Base-by-base conservation (phyloP, 1,140 invertebrate genomes). In the Zaprionus ornatus region DNA sequence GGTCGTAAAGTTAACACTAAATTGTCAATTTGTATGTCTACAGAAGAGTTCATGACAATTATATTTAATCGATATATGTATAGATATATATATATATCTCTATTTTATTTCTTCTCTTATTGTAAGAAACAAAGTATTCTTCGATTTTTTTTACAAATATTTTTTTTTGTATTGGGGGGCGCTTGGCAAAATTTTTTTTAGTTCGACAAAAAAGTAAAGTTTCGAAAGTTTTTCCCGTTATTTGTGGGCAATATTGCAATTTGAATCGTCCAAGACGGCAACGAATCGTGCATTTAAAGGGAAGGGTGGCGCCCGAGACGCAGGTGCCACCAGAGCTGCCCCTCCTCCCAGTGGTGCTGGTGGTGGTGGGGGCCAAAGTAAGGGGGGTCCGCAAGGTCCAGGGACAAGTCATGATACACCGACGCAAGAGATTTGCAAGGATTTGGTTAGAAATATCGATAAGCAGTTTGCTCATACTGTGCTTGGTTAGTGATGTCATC, bases 401-500 rank as follows among this genome's bases (percentile, higher is more conserved):
- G n/a, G 2, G 6, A 17, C n/a, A 45, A 9, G 3, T 45, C 40
- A 9, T 7, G n/a, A 17, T 45, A 9, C 45, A 23, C 19, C 45
- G 9, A 19, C 19, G 19, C 45, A 50, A 2, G 45, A 10, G 15
- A 7, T n/a, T 7, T 15, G 40, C 6, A 12, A 21, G 45, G 19
- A n/a, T 13, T 40, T 64, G 13, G 13, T 19, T 17, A 54, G 35
- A 27, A 65, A 45, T 35, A 12, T 71, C 19, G 76, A 79, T 7
- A 70, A 54, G 29, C 79, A 79, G 13, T 76, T 79, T 69, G 67
- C 75, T 4, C 79, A 82, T 27, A 60, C 67, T 15, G 7, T 65
- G 3, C 35, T 57, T n/a, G 81, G 80, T 83, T 82, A 82, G 80
- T 82, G n/a, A n/a, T n/a, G 50, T 61, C 42, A 37, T 56, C n/a